Evolutionary conservation across 2,113 vertebrate genomes (phyloP), one percentile per base, ranked within the genome.

Genomic region (Piprites chloris): DNA sequence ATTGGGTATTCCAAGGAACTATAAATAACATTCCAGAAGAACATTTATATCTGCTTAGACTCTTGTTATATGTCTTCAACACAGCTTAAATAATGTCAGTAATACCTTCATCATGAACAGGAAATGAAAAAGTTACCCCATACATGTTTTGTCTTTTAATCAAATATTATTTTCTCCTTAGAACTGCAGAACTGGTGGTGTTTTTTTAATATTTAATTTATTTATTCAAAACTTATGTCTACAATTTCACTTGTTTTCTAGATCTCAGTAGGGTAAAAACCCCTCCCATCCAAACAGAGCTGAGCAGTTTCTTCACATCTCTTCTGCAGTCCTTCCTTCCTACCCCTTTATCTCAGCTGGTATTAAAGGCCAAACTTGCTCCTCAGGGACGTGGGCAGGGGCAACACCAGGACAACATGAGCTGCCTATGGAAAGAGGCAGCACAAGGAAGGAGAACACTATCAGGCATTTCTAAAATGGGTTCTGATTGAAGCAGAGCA

Each of bases 61-160:
- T 98, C 96, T 96, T 5, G 71, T 96, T 96, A 90, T 95, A 75
- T 78, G 90, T 96, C 97, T 91, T 97, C 95, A 93, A 55, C 69
- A 75, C 86, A 90, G 92, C 88, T 97, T 96, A 95, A 97, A 92
- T 97, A 96, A 97, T 83, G 95, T 93, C 86, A 93, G 87, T 96
- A 97, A 95, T 94, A 96, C 94, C 94, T 95, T 96, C 97, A 96
- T 97, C 46, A 73, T 97, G 97, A 97, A 75, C 97, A 98, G 98
- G 97, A 98, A 98, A 98, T 98, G 97, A 98, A 98, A 97, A 97
- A 95, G 95, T 93, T 95, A 90, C 93, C 94, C 95, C 96, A 87
- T 97, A 94, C 89, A 94, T 94, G 96, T 93, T 98, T 95, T 97
- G 96, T 96, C 97, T 97, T 94, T 96, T 96, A 94, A 97, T 97